phyloP scores from a whole-genome alignment of 2,113 vertebrate species.

The Tautogolabrus adspersus region DNA sequence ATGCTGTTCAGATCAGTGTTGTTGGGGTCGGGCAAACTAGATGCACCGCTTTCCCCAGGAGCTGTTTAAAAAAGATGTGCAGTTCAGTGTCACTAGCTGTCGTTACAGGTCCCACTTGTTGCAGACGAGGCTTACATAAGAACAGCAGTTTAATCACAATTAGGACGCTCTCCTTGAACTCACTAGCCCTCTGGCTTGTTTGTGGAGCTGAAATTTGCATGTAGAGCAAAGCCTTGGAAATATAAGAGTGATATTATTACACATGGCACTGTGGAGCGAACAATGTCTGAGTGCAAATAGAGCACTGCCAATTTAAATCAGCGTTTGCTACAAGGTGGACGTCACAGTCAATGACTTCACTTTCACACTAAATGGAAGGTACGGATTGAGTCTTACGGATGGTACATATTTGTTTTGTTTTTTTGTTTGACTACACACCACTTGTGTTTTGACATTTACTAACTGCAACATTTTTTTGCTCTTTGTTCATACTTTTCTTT shows the following conservation, averaged over 20 bases:
- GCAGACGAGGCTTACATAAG: slow-evolving; percentile 65
- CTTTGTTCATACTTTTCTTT: slow-evolving; percentile 29
- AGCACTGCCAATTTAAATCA: slow-evolving; percentile 51
- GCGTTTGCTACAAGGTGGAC: slow-evolving; percentile 18
- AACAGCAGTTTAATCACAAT: slow-evolving; percentile 73
- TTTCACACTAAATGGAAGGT: slow-evolving; percentile 18
- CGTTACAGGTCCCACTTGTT: slow-evolving; percentile 66
- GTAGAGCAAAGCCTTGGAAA: slow-evolving; percentile 63
- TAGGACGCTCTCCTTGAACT: slow-evolving; percentile 76
- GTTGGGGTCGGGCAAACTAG: slow-evolving; percentile 7
- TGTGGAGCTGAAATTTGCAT: slow-evolving; percentile 72
- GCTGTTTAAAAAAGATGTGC: slow-evolving; percentile 23
- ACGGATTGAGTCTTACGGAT: slow-evolving; percentile 15
- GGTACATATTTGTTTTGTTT: slow-evolving; percentile 1
- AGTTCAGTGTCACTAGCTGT: slow-evolving; percentile 51
- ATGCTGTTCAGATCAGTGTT: slow-evolving; percentile 49
- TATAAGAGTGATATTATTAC: slow-evolving; percentile 54
- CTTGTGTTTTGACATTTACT: slow-evolving; percentile 28
- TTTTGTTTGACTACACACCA: slow-evolving; percentile 14
- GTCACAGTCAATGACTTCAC: slow-evolving; percentile 40
- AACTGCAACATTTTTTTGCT: slow-evolving; percentile 18
- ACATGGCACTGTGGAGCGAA: slow-evolving; percentile 45
- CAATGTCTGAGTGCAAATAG: slow-evolving; percentile 46
- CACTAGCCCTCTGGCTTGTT: slow-evolving; percentile 68
- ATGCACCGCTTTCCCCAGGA: slow-evolving; percentile 47